Base-by-base conservation (phyloP, 2,797 vertebrate genomes). In the Xiphorhynchus erythropygius region DNA sequence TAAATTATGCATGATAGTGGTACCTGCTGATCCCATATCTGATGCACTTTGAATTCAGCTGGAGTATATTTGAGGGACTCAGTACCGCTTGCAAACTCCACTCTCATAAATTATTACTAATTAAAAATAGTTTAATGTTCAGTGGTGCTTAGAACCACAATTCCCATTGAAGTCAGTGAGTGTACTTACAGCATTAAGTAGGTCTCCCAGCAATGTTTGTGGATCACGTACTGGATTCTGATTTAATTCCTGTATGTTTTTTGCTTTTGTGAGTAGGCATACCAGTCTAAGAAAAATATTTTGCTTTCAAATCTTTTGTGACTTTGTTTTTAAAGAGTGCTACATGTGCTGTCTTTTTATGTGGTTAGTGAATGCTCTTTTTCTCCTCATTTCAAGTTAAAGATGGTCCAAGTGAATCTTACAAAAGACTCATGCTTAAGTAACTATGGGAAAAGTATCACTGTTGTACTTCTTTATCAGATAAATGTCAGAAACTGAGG, bases 21-120 rank as follows among this genome's bases (percentile, higher is more conserved):
- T 84, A 79, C 71, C 52, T 85, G 78, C 87, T 91, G 65, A 60
- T 96, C 64, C 82, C 10, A 5, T 53, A 13, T 33, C 42, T 63
- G 56, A 73, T 73, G 68, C 56, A 44, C 64, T 95, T 89, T 76
- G 68, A 94, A 87, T 95, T 84, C 79, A 80, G 22, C 50, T 57
- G 7, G 0, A 71, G 81, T 64, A 23, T 86, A 23, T 92, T 47
- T 47, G 68, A 91, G 44, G 60, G 41, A 71, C 52, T 89, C 6
- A 0, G 60, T 80, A 85, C 35, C 25, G 69, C 56, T 91, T 89
- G 68, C 44, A 77, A 93, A 73, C 33, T 41, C 44, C 25, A 50
- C 5, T 85, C 94, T 80, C 68, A 83, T 93, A 87, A 84, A 87
- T 93, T 93, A 93, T 93, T 90, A 9, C 59, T 69, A 85, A 91